These are phyloP conservation scores for Numida meleagris DNA, from an alignment of 2,113 vertebrate species.

Conservation along the genomic window DNA sequence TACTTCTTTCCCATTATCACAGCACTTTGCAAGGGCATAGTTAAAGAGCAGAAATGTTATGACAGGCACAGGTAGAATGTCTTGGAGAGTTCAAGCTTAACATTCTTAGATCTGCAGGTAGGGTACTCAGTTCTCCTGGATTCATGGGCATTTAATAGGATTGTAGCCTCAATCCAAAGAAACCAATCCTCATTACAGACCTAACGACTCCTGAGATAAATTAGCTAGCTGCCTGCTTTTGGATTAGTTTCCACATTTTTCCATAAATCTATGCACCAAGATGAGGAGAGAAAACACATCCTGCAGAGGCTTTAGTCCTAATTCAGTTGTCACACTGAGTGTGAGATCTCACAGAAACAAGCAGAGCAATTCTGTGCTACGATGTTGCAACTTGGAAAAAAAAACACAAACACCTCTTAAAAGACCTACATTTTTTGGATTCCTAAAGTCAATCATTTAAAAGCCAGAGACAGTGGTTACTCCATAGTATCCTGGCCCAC, in stretches of 20 bases:
- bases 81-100: neutral
- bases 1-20: neutral
- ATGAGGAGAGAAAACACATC: neutral
- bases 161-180: neutral
- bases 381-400: neutral
- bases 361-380: neutral
- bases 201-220: neutral
- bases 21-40: neutral
- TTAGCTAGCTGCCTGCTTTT: constrained; percentile 1
- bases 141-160: neutral
- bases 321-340: neutral
- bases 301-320: neutral
- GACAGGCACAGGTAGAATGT: neutral
- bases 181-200: neutral
- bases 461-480: neutral
- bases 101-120: neutral
- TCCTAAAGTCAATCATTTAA: neutral
- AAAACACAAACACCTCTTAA: neutral
- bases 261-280: neutral
- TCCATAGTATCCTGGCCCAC: neutral
- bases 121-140: neutral
- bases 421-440: neutral
- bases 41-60: neutral
- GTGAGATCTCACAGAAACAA: neutral
- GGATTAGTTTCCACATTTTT: neutral